These are phyloP conservation scores for Babyrousa celebensis DNA, from an alignment of 2,797 vertebrate genomes.

Conservation along the genomic window DNA sequence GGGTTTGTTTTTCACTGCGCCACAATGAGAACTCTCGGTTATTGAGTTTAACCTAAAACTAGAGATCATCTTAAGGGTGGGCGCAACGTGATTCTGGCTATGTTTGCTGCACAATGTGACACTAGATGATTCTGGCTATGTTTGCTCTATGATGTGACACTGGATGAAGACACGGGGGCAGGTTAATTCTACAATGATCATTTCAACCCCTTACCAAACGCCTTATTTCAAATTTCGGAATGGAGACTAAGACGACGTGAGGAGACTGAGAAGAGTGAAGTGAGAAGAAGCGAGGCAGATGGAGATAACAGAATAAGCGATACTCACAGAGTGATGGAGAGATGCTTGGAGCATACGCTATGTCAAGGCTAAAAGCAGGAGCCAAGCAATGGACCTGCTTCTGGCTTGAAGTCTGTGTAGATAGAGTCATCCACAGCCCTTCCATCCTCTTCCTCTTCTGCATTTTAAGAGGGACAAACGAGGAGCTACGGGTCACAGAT, in stretches of 20 bases:
- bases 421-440: background rate
- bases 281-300: constrained; percentile 24
- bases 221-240: constrained; percentile 39
- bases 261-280: constrained; percentile 21
- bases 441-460: background rate
- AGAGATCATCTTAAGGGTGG: background rate
- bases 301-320: background rate
- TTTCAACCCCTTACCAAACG: background rate
- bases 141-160: background rate
- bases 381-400: background rate
- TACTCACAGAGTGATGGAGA: background rate
- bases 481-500: background rate
- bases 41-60: background rate
- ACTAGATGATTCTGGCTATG: background rate
- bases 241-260: background rate
- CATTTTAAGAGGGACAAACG: background rate
- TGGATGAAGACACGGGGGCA: background rate
- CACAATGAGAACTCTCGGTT: background rate
- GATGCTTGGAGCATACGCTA: background rate
- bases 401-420: background rate
- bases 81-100: background rate
- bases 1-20: too few species aligned
- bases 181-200: background rate
- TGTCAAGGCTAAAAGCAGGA: background rate
- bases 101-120: background rate